A percentile compares a stretch with the other conserved stretches of the same genome.
These are phyloP conservation scores for Hydrozoanthus tunicans DNA, from an alignment of 64 coral and sea anemone species.

Conservation along the genomic window DNA sequence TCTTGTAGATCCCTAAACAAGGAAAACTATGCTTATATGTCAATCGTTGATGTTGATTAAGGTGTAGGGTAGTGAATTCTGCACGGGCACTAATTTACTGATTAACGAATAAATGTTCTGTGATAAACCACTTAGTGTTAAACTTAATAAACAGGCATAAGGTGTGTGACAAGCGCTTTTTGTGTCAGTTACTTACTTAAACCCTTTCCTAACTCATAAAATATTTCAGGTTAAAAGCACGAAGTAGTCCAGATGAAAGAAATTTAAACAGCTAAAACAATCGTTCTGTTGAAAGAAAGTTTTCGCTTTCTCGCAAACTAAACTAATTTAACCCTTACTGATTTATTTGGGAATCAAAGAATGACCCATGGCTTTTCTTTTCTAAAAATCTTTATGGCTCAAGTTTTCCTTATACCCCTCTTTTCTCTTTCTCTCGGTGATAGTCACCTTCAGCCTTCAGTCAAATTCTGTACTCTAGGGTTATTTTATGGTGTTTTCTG, in stretches of 20 bases:
- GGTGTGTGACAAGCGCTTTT: constrained; percentile 37
- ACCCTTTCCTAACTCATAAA: neutral
- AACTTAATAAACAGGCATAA: constrained; percentile 57
- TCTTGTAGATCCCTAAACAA: neutral
- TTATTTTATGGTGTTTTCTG: neutral
- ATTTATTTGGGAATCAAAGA: neutral
- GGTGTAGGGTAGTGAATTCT: constrained; percentile 31
- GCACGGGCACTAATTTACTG: constrained; percentile 4
- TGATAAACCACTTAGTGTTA: constrained; percentile 47
- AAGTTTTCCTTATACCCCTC: no score
- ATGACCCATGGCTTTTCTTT: neutral
- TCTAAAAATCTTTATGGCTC: no score
- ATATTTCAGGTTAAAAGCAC: neutral
- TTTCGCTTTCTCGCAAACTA: neutral
- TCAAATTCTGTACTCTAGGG: no score
- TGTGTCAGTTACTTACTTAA: neutral
- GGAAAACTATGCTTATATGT: constrained; percentile 2
- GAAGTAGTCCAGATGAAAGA: neutral
- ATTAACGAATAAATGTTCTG: constrained; percentile 37
- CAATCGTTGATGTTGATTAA: neutral
- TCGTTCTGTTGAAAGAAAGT: neutral
- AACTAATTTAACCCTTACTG: neutral
- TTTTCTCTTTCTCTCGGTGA: no score
- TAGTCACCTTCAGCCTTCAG: no score
- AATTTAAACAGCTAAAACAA: neutral